A percentile compares a stretch with the other conserved stretches of the same genome.
Conservation (phyloP, 2,113 vertebrate genomes). For the Oceanites oceanicus region DNA sequence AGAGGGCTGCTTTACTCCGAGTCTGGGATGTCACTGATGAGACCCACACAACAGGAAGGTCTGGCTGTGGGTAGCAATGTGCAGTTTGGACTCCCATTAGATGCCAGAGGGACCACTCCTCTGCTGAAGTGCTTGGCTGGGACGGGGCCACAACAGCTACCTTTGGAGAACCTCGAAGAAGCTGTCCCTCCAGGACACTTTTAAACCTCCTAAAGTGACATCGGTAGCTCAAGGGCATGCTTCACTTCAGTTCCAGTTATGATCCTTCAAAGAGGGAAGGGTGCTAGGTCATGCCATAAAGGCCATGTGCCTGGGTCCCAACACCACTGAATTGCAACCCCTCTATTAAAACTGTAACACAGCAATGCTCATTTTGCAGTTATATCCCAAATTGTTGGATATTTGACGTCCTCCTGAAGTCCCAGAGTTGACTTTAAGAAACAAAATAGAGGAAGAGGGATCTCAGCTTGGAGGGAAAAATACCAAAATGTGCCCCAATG, state of each 20-base stretch:
- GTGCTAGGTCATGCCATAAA: background rate
- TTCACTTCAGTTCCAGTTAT: background rate
- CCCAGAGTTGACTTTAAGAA: background rate
- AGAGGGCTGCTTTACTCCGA: too few species aligned
- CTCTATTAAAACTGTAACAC: background rate
- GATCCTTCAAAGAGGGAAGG: background rate
- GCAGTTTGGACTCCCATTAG: background rate
- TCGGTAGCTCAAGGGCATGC: background rate
- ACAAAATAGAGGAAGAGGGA: background rate
- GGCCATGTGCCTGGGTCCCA: background rate
- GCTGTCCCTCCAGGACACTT: background rate
- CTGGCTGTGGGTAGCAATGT: background rate
- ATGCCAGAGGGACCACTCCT: background rate
- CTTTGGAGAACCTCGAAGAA: background rate
- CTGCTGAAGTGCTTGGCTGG: background rate
- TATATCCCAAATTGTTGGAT: background rate
- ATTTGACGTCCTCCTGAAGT: background rate
- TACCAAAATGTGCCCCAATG: background rate
- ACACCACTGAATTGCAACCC: background rate
- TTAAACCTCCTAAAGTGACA: background rate
- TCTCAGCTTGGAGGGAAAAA: background rate
- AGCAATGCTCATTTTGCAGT: background rate
- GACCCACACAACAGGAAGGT: rapidly evolving
- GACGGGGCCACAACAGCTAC: background rate
- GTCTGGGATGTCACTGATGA: background rate